Evolutionary conservation across 1,140 invertebrate genomes (phyloP), one percentile per base, ranked within the genome.

Genomic region (Trichomalopsis sarcophagae): DNA sequence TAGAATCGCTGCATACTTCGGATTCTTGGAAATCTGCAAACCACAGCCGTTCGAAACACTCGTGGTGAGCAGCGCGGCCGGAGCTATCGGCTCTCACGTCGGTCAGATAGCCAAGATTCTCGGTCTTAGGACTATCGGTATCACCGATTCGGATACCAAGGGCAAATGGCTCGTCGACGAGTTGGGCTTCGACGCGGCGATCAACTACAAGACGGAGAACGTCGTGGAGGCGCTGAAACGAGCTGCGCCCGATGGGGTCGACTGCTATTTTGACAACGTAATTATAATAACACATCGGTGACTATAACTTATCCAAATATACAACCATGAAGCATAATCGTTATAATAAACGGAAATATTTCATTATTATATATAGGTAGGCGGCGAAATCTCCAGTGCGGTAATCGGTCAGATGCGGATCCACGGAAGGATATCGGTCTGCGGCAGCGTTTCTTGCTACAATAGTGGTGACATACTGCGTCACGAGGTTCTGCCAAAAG

Each of bases 201-300:
- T 95, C 82, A 97, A 97, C 91, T 97, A 97, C 89, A 97, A 97
- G 91, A 95, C 90, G 0, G 91, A 91, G 17, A 90, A 95, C 84
- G 76, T 96, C 50, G 89, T 88, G 7, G 81, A 92, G 27, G 93
- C 92, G 21, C 91, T 97, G 21, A 95, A 93, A 87, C 91, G 95
- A 90, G 93, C 92, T 47, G 96, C 95, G 17, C 95, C 96, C 1
- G 92, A 96, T 11, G 95, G 95, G 27, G 91, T 96, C 2, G 95
- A 97, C 87, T 96, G 95, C 87, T 96, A 96, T 89, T 96, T 96
- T 91, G 96, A 96, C 88, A 96, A 96, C 92, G 96, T 96, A 92
- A 87, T 91, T 14, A 68, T 36, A 36, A n/a, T n/a, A n/a, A n/a
- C n/a, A n/a, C n/a, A n/a, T n/a, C n/a, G n/a, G n/a, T n/a, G n/a